These are phyloP conservation scores for Hystrix cristata DNA, from an alignment of 2,113 vertebrate species.

Conservation along the genomic window DNA sequence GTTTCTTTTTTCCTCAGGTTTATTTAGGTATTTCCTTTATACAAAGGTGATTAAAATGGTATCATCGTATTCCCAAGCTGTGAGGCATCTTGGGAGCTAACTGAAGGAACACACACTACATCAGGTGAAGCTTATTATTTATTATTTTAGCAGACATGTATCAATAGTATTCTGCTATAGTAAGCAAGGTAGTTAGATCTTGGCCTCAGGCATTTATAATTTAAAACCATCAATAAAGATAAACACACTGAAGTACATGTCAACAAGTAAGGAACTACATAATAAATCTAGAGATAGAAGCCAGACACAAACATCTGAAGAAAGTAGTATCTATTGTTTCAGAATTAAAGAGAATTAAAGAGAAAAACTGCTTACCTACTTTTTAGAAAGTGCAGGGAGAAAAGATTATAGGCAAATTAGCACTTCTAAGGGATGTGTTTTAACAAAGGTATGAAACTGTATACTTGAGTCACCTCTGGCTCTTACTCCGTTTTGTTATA, in stretches of 20 bases:
- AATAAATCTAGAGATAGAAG: constrained; percentile 46
- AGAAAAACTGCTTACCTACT: not conserved
- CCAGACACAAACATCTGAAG: constrained; percentile 31
- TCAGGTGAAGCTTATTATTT: constrained; percentile 44
- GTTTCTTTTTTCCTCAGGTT: not conserved
- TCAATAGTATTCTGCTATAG: constrained; percentile 20
- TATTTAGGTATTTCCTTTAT: not conserved
- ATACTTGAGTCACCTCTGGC: not conserved
- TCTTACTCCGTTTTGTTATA: not conserved
- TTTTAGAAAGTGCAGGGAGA: not conserved
- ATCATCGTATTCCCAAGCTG: not conserved
- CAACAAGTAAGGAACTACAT: constrained; percentile 46
- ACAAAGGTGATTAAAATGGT: not conserved
- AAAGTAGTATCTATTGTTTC: not conserved
- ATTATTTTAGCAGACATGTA: not conserved
- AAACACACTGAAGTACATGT: constrained; percentile 47
- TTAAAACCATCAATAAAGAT: constrained; percentile 71
- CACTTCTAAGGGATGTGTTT: not conserved
- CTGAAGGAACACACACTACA: constrained; percentile 16
- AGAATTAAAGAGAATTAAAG: constrained; percentile 57
- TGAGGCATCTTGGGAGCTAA: constrained; percentile 11
- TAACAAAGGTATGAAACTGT: not conserved
- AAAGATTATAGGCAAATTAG: not conserved
- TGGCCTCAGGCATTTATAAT: constrained; percentile 65
- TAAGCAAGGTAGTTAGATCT: constrained; percentile 64